These are phyloP conservation scores for Gobio occitaniae DNA, from an alignment of 2,797 vertebrate genomes.

Conservation along the genomic window DNA sequence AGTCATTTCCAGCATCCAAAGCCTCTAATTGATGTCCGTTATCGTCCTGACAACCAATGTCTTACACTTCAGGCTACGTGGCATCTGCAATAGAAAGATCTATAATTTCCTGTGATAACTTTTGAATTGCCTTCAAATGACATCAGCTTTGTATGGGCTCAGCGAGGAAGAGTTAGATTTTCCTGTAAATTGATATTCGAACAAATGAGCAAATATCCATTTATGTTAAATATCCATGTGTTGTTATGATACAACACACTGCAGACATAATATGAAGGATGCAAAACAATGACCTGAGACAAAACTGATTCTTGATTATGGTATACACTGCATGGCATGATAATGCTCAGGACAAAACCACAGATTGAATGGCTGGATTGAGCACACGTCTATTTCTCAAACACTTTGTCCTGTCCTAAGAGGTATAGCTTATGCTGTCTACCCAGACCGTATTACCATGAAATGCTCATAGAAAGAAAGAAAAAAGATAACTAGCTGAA, in stretches of 20 bases:
- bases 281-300: not conserved
- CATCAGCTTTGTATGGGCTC: not conserved
- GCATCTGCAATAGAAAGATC: slow-evolving; percentile 12
- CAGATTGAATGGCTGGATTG: not conserved
- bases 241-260: not conserved
- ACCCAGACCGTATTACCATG: not conserved
- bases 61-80: slow-evolving; percentile 5
- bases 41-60: not conserved
- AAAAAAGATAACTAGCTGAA: not conserved
- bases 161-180: not conserved
- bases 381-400: not conserved
- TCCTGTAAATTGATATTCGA: not conserved
- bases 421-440: not conserved
- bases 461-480: not conserved
- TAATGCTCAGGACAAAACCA: not conserved
- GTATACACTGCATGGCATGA: not conserved
- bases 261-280: not conserved
- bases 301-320: not conserved
- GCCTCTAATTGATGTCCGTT: not conserved
- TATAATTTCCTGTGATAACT: slow-evolving; percentile 49
- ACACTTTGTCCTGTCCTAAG: slow-evolving; percentile 11
- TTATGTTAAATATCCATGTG: not conserved
- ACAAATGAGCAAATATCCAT: slow-evolving; percentile 1
- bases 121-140: slow-evolving; percentile 24
- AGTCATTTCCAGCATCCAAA: not conserved